Conservation (phyloP, 1,140 invertebrate species). For the Antheraea mylitta region DNA sequence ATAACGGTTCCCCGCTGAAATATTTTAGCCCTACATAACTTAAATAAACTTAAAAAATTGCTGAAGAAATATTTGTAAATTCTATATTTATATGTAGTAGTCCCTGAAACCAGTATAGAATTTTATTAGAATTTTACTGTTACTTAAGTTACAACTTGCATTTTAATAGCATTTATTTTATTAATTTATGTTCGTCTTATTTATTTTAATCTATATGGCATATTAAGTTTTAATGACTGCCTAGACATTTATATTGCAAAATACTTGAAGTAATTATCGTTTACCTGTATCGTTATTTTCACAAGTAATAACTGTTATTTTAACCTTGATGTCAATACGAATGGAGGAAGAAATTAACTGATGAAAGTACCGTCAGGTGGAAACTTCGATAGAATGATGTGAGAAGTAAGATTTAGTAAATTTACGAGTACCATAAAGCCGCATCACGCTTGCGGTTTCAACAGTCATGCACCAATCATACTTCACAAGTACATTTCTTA, state of each 20-base stretch:
- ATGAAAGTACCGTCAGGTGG: background rate
- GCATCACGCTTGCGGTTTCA: constrained; percentile 25
- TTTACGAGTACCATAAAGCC: constrained; percentile 23
- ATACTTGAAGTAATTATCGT: background rate
- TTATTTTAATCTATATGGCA: no score
- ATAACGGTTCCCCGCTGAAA: constrained; percentile 58
- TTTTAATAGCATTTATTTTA: no score
- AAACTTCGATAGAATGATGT: background rate
- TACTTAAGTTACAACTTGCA: no score
- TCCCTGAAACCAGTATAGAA: no score
- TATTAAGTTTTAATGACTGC: no score
- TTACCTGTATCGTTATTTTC: background rate
- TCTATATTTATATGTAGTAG: no score
- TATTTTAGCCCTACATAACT: constrained; percentile 39
- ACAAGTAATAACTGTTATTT: background rate
- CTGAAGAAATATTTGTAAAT: no score
- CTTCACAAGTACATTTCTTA: constrained; percentile 33
- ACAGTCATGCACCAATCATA: constrained; percentile 26
- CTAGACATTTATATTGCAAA: background rate
- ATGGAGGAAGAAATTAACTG: background rate
- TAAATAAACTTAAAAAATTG: background rate
- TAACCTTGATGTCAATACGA: background rate
- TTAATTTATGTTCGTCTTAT: no score
- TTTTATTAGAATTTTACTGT: no score
- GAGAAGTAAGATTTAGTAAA: constrained; percentile 19